phyloP scores from a whole-genome alignment of 1,140 invertebrate species.

The Melanaphis sacchari region DNA sequence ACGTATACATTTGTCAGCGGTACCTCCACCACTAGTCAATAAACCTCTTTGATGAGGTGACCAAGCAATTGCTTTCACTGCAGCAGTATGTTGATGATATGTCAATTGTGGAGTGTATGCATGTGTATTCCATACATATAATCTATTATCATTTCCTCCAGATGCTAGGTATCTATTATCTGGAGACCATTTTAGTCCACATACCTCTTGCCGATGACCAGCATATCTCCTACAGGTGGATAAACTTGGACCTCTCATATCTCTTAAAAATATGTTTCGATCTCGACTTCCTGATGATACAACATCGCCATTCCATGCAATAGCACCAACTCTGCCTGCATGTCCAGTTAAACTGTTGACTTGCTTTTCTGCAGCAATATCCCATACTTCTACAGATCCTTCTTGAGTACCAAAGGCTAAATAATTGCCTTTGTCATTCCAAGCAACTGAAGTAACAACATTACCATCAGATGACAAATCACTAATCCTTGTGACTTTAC shows the following conservation, averaged over 20 bases:
- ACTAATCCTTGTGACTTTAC: conserved; percentile 96
- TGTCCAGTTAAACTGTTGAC: conserved; percentile 92
- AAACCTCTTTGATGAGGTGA: conserved; percentile 98
- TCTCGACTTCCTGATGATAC: conserved; percentile 96
- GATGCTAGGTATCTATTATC: conserved; percentile 98
- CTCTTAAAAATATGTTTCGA: conserved; percentile 91
- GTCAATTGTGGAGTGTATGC: conserved; percentile 90
- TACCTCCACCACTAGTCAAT: conserved; percentile 96
- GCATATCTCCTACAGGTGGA: conserved; percentile 80
- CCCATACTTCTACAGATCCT: conserved; percentile 97
- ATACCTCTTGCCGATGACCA: conserved; percentile 95
- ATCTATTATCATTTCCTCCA: conserved; percentile 98
- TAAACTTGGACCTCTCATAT: conserved; percentile 83
- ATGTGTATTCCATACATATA: conserved; percentile 97
- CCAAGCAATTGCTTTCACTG: conserved; percentile 99
- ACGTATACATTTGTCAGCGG: conserved; percentile 95
- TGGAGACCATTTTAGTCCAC: conserved; percentile 99
- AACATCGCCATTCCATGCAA: conserved; percentile 98
- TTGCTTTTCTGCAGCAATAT: conserved; percentile 92
- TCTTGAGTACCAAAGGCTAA: conserved; percentile 98
- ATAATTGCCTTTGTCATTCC: conserved; percentile 95
- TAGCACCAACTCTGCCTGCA: conserved; percentile 88
- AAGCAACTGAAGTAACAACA: conserved; percentile 97
- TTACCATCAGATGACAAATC: conserved; percentile 93
- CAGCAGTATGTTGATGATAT: conserved; percentile 96